A percentile compares a stretch with the other conserved stretches of the same genome.
Evolutionary conservation across 2,113 vertebrate genomes (phyloP).

Genomic region (Malurus melanocephalus): DNA sequence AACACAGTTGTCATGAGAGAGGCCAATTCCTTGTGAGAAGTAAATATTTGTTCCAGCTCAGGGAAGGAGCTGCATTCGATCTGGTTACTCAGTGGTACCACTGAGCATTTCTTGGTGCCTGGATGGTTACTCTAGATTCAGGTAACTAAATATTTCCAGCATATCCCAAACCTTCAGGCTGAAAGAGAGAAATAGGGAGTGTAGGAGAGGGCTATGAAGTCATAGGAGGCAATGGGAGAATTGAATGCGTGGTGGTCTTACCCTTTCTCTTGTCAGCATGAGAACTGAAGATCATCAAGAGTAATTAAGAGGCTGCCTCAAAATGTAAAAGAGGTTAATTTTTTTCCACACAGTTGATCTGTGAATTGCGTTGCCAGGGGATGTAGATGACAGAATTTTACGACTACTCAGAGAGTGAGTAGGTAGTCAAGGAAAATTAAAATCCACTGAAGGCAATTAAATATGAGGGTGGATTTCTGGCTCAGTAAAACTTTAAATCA

Average conservation of each 20-base stretch:
- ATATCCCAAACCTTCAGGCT: background rate
- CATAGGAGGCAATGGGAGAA: background rate
- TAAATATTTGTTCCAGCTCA: background rate
- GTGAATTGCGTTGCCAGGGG: background rate
- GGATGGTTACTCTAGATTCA: background rate
- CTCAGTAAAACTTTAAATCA: background rate
- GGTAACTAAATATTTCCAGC: background rate
- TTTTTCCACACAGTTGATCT: background rate
- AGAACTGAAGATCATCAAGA: background rate
- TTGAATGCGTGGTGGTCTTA: background rate
- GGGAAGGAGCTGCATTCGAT: background rate
- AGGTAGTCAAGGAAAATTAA: background rate
- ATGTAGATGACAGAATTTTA: background rate
- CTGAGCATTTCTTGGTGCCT: background rate
- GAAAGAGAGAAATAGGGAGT: background rate
- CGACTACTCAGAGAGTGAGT: background rate
- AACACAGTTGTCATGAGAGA: background rate
- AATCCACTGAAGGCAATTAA: background rate
- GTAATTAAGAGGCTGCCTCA: background rate
- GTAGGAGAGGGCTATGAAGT: background rate
- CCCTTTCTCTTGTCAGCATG: background rate
- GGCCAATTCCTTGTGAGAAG: background rate
- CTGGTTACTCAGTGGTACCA: background rate
- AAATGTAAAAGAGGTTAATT: background rate
- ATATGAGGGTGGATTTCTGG: background rate